These are phyloP conservation scores for Melanophora roralis DNA, from an alignment of 2,888 invertebrate species.

Conservation along the genomic window DNA sequence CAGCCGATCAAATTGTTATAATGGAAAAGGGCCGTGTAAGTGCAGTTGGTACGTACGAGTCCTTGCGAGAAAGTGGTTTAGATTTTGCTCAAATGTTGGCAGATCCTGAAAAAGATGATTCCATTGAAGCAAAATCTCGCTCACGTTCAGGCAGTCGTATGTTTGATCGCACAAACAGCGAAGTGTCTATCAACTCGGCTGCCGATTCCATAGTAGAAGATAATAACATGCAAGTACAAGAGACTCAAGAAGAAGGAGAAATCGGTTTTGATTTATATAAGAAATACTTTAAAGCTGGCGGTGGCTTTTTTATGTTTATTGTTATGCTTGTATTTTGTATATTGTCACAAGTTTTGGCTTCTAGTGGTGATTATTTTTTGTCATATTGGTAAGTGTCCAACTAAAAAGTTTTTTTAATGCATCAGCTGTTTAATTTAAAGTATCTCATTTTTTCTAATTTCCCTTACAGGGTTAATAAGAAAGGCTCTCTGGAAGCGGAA, in stretches of 20 bases:
- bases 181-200: constrained; percentile 78
- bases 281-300: constrained; percentile 85
- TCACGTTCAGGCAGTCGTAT: constrained; percentile 68
- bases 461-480: constrained; percentile 63
- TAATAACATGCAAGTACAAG: constrained; percentile 77
- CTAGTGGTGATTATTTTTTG: constrained; percentile 87
- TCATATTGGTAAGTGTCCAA: constrained; percentile 80
- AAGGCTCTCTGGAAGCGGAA: constrained; percentile 43
- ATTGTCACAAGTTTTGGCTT: constrained; percentile 84
- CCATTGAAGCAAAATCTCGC: constrained; percentile 67
- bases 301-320: constrained; percentile 81
- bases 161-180: constrained; percentile 74
- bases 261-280: constrained; percentile 81
- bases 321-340: constrained; percentile 82
- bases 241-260: constrained; percentile 81
- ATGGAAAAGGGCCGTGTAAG: constrained; percentile 75
- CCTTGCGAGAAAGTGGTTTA: constrained; percentile 84
- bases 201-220: constrained; percentile 78
- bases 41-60: constrained; percentile 83
- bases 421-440: too few relatives aligned
- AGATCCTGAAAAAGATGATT: constrained; percentile 78
- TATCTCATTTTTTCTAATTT: background rate
- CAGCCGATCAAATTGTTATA: constrained; percentile 80
- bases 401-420: too few relatives aligned
- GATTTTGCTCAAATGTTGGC: constrained; percentile 87